Evolutionary conservation across 2,888 invertebrate species (phyloP).

Genomic region (Volucella inanis): DNA sequence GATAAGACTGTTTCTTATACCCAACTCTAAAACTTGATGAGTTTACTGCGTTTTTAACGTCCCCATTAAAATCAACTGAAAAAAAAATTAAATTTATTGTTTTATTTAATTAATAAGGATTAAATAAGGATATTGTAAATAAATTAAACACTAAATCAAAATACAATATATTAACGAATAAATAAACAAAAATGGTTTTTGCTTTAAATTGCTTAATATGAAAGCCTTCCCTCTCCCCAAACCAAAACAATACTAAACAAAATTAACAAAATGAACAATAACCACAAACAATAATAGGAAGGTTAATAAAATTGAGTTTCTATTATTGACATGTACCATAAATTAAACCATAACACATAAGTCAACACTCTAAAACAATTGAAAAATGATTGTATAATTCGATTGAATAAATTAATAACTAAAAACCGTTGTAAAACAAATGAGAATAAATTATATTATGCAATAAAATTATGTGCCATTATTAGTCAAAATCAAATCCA

Average conservation of each 20-base stretch:
- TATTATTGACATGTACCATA: slow-evolving; percentile 32
- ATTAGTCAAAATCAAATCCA: slow-evolving; percentile 78
- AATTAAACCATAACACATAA: slow-evolving; percentile 37
- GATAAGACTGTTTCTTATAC: too few species aligned
- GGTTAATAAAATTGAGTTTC: slow-evolving; percentile 15
- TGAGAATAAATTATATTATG: slow-evolving; percentile 77
- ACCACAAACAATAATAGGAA: background rate
- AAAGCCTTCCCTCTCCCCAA: slow-evolving; percentile 38
- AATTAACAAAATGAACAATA: slow-evolving; percentile 14
- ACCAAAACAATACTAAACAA: slow-evolving; percentile 18
- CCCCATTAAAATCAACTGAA: too few species aligned
- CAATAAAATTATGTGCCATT: slow-evolving; percentile 83
- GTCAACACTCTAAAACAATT: background rate
- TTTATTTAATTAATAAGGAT: background rate
- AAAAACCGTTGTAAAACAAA: slow-evolving; percentile 60
- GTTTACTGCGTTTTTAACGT: too few species aligned
- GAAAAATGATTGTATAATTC: slow-evolving; percentile 45
- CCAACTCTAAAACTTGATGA: too few species aligned
- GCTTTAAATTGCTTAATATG: slow-evolving; percentile 59
- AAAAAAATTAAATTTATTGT: background rate
- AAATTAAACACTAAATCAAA: slow-evolving; percentile 14
- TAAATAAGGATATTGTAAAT: slow-evolving; percentile 8
- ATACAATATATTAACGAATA: slow-evolving; percentile 11
- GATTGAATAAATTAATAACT: slow-evolving; percentile 20
- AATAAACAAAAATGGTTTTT: slow-evolving; percentile 45